Percentiles rank a stretch among this genome's conserved stretches.
These are phyloP conservation scores for Euclidia mi DNA, from an alignment of 2,888 invertebrate species.

Conservation along the genomic window DNA sequence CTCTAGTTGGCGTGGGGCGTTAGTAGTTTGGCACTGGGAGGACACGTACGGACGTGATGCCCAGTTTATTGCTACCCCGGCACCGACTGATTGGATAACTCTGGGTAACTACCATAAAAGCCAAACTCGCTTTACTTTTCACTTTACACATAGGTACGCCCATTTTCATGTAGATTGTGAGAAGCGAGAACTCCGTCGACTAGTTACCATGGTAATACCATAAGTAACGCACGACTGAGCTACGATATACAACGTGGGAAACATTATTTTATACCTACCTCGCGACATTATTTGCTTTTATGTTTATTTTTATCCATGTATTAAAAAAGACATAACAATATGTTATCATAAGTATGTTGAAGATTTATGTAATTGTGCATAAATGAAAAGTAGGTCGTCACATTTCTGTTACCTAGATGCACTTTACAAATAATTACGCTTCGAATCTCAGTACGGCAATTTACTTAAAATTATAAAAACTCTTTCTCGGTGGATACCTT, in stretches of 20 bases:
- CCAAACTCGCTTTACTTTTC: slow-evolving; percentile 60
- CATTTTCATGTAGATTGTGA: slow-evolving; percentile 39
- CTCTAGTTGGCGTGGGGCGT: slow-evolving; percentile 50
- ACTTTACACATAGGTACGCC: slow-evolving; percentile 40
- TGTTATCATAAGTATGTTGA: background rate
- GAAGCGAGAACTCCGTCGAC: slow-evolving; percentile 27
- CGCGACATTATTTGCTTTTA: slow-evolving; percentile 38
- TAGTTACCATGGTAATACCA: slow-evolving; percentile 30
- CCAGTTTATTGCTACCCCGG: slow-evolving; percentile 78
- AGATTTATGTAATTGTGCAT: background rate
- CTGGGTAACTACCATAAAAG: slow-evolving; percentile 62
- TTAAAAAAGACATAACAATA: background rate
- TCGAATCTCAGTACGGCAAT: no score
- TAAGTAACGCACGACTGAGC: slow-evolving; percentile 47
- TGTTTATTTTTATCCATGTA: slow-evolving; percentile 21
- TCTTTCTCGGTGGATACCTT: no score
- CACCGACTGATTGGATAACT: slow-evolving; percentile 77
- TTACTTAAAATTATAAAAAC: slow-evolving; percentile 7
- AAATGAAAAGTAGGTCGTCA: no score
- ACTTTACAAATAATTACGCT: slow-evolving; percentile 7
- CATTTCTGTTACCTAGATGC: no score
- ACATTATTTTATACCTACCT: slow-evolving; percentile 54
- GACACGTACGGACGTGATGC: slow-evolving; percentile 78
- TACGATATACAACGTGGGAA: slow-evolving; percentile 50
- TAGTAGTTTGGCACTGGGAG: slow-evolving; percentile 68